Percentiles rank a stretch among this genome's conserved stretches.
Evolutionary conservation across 2,888 invertebrate species (phyloP).

Genomic region (Campoletis raptor): DNA sequence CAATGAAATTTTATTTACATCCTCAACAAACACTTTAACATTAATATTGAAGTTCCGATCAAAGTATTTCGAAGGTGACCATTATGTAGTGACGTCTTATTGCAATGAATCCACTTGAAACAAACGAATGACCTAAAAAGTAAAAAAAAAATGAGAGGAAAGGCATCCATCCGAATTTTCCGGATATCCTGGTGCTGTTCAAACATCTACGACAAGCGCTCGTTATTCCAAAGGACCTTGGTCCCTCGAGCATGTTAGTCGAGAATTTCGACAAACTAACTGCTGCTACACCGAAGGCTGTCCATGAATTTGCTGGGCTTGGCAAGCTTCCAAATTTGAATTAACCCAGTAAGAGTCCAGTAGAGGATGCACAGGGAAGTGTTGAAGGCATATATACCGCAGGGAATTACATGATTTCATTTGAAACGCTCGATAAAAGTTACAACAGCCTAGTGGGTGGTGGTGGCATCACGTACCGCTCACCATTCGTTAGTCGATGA

Average conservation of each 20-base stretch:
- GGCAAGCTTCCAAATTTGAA: constrained; percentile 75
- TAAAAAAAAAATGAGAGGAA: constrained; percentile 47
- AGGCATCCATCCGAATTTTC: constrained; percentile 53
- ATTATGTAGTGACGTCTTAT: not conserved
- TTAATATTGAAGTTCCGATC: too few relatives aligned
- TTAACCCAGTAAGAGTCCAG: constrained; percentile 77
- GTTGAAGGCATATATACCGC: constrained; percentile 24
- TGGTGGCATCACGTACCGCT: constrained; percentile 47
- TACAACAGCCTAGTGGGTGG: constrained; percentile 31
- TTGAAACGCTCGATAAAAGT: constrained; percentile 45
- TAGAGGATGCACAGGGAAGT: constrained; percentile 15
- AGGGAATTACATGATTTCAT: constrained; percentile 37
- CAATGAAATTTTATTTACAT: not conserved
- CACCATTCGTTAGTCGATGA: constrained; percentile 46
- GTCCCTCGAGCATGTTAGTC: constrained; percentile 58
- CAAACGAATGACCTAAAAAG: constrained; percentile 35
- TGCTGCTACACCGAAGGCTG: constrained; percentile 56
- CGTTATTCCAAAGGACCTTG: constrained; percentile 70
- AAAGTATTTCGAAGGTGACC: not conserved
- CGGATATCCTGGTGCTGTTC: constrained; percentile 2
- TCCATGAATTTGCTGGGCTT: constrained; percentile 57
- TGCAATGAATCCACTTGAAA: constrained; percentile 17
- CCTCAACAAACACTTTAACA: not conserved
- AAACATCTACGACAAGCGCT: constrained; percentile 34
- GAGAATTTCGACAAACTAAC: constrained; percentile 68